A percentile compares a stretch with the other conserved stretches of the same genome.
Conservation (phyloP, 2,888 invertebrate species). For the Drosophila nigritarsus region DNA sequence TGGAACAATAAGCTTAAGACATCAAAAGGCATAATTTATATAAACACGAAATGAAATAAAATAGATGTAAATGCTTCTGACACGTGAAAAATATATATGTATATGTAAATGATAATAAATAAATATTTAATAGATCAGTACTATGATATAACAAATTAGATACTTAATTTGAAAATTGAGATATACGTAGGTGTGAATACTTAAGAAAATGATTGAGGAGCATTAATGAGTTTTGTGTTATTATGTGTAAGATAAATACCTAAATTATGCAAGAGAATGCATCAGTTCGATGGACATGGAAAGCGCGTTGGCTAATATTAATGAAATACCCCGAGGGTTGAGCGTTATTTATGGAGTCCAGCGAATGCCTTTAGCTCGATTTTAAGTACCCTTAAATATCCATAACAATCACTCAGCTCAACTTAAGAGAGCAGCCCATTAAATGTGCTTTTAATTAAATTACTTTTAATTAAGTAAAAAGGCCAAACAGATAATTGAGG, state of each 20-base stretch:
- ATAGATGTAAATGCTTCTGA: background rate
- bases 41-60: slow-evolving; percentile 9
- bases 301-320: background rate
- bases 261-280: slow-evolving; percentile 27
- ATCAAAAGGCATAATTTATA: background rate
- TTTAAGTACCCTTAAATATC: slow-evolving; percentile 39
- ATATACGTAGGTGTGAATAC: background rate
- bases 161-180: background rate
- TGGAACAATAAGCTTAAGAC: slow-evolving; percentile 16
- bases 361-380: slow-evolving; percentile 19
- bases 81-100: background rate
- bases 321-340: slow-evolving; percentile 21
- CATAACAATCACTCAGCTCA: slow-evolving; percentile 38
- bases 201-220: background rate
- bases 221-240: background rate
- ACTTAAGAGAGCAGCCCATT: slow-evolving; percentile 23
- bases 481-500: slow-evolving; percentile 50
- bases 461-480: slow-evolving; percentile 63
- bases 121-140: background rate
- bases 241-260: slow-evolving; percentile 9
- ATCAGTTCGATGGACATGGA: background rate
- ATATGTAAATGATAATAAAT: background rate
- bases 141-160: background rate
- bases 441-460: slow-evolving; percentile 61
- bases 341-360: slow-evolving; percentile 27